Base-by-base conservation (phyloP, 2,888 invertebrate species). In the Branchellion lobata region DNA sequence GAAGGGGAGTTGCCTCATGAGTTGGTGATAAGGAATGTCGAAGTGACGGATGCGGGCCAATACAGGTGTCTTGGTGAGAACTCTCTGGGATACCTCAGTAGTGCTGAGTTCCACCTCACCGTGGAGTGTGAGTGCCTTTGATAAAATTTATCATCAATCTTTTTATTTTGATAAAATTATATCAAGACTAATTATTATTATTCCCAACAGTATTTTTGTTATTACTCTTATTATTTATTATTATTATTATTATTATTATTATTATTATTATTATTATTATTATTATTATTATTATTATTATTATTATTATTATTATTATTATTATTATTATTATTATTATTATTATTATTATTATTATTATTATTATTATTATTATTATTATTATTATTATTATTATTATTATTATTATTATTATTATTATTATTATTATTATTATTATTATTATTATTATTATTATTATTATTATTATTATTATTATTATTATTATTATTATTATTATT, bases 121-220 rank as follows among this genome's bases (percentile, higher is more conserved):
- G 80, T 80, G 11, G 71, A 80, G 33, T 80, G 80, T 80, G 29
- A 78, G 80, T 78, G n/a, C n/a, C n/a, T n/a, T 21, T 8, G 27
- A 24, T 51, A n/a, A n/a, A n/a, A n/a, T n/a, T n/a, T n/a, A n/a
- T n/a, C n/a, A n/a, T n/a, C n/a, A n/a, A n/a, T n/a, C n/a, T n/a
- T n/a, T n/a, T n/a, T n/a, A n/a, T n/a, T n/a, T n/a, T n/a, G n/a
- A n/a, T 47, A 47, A 47, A 47, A 47, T 47, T 14, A 47, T 47
- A 47, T 14, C 11, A 47, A 47, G 8, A 47, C 47, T 47, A 47
- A 47, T 47, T 47, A 14, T 47, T 47, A 18, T 47, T 47, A 14
- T 47, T 47, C 8, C 18, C 18, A 47, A 14, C 18, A 47, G 8
- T 47, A 18, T 47, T 47, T 14, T 47, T 47, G 8, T 18, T 8